Base-by-base conservation (phyloP, 2,113 vertebrate species). In the Charina bottae region DNA sequence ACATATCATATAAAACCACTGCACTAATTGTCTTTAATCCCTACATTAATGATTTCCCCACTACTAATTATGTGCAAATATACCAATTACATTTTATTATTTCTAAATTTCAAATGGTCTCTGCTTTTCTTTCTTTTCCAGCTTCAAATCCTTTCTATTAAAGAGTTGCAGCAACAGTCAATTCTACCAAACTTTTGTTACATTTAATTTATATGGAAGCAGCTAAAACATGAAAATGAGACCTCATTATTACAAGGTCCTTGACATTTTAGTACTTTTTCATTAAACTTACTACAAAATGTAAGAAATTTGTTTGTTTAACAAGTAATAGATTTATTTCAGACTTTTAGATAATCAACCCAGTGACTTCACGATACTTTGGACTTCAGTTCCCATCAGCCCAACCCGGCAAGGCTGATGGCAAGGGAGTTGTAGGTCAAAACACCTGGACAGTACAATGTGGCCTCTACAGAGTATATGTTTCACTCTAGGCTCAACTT, bases 221-320 rank as follows among this genome's bases (percentile, higher is more conserved):
- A 87, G 64, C 62, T 88, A 37, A 92, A 89, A 60, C 23, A 6
- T 78, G 37, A 91, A 56, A 12, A 15, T 37, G 62, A 46, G 33
- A 33, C 68, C 37, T 60, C 28, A 3, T 7, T 49, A 59, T 89
- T 84, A 60, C 58, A 89, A 83, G 62, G 23, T 24, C 49, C 72
- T 89, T 89, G 56, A 89, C 56, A 72, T 92, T 92, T 89, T 88
- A 89, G 46, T 46, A 84, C 21, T 58, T 89, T 92, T 92, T 64
- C 12, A 92, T 92, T 92, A 89, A 53, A 59, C 10, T 62, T 92
- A 49, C 28, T 42, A 49, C 72, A 58, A 89, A 92, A 85, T 84
- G 33, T 88, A 59, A 60, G 87, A 60, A 78, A 54, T 60, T 13
- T 49, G 33, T n/a, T n/a, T n/a, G n/a, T n/a, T n/a, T n/a, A 78